Conservation (phyloP, 1,140 invertebrate genomes). For the Cheumatopsyche charites region DNA sequence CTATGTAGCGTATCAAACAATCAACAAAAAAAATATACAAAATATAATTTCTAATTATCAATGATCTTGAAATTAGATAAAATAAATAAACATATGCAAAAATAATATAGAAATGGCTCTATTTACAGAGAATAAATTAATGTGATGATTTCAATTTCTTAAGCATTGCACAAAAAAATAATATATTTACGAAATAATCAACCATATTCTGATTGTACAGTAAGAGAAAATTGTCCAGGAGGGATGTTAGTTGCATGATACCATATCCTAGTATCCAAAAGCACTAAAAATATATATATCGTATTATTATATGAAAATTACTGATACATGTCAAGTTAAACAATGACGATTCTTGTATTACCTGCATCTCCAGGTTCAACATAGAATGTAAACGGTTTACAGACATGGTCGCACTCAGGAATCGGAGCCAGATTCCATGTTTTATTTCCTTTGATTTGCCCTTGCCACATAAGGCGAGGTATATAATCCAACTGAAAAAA, state of each 20-base stretch:
- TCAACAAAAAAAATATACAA: too few species aligned
- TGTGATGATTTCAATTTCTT: too few species aligned
- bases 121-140: too few species aligned
- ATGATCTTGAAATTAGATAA: too few species aligned
- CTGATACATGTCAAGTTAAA: constrained; percentile 27
- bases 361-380: constrained; percentile 87
- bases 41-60: too few species aligned
- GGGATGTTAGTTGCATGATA: constrained; percentile 87
- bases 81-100: too few species aligned
- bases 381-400: constrained; percentile 73
- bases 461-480: constrained; percentile 90
- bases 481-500: constrained; percentile 84
- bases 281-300: constrained; percentile 64
- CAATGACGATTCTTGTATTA: constrained; percentile 54
- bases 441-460: constrained; percentile 86
- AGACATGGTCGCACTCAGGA: constrained; percentile 85
- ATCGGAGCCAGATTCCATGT: constrained; percentile 85
- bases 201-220: constrained; percentile 92
- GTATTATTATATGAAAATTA: constrained; percentile 25
- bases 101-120: too few species aligned
- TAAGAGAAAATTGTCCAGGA: constrained; percentile 84
- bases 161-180: too few species aligned
- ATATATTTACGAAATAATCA: constrained; percentile 54
- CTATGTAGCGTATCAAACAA: too few species aligned
- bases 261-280: constrained; percentile 91